Base-by-base conservation (phyloP, 2,888 invertebrate genomes). In the Synergus gifuensis region DNA sequence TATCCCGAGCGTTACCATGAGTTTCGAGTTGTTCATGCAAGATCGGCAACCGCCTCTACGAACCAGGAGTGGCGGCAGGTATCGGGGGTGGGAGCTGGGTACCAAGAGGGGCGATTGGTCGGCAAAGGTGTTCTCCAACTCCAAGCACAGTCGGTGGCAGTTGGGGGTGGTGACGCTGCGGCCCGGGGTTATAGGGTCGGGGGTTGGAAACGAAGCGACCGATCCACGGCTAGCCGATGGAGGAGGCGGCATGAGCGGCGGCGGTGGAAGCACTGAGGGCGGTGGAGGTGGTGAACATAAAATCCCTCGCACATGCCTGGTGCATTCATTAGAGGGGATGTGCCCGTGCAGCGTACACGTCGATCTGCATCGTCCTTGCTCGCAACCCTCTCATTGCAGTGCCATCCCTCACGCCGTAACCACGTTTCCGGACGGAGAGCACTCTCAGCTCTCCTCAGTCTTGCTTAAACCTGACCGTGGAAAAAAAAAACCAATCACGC, bases 271-370 rank as follows among this genome's bases (percentile, higher is more conserved):
- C 76, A 78, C 69, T 58, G 76, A 80, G 67, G 81, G 79, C 64
- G 81, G 86, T 85, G 87, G 88, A 86, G 88, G 88, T 87, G 88
- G 87, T 82, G 89, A 89, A 90, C 91, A 92, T 92, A 92, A 92
- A 92, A 92, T 92, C 91, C 89, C 90, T 91, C 90, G 92, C 92
- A 92, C 92, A 90, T 92, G 92, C 91, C 91, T 90, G 92, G 88
- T 91, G 91, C 92, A 90, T 90, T 91, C 91, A 91, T 91, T 92
- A 91, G 91, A 89, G 91, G 90, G 91, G 89, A 90, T 90, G 90
- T 89, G 88, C 89, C 88, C 90, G 91, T 90, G 89, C 91, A 90
- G 89, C 89, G 89, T 89, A 89, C 89, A 88, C 88, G 90, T 89
- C 87, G 87, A 87, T 87, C 87, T 89, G 88, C 88, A 89, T 89